phyloP scores from a whole-genome alignment of 2,888 invertebrate species.

The Drosophila demipolita region DNA sequence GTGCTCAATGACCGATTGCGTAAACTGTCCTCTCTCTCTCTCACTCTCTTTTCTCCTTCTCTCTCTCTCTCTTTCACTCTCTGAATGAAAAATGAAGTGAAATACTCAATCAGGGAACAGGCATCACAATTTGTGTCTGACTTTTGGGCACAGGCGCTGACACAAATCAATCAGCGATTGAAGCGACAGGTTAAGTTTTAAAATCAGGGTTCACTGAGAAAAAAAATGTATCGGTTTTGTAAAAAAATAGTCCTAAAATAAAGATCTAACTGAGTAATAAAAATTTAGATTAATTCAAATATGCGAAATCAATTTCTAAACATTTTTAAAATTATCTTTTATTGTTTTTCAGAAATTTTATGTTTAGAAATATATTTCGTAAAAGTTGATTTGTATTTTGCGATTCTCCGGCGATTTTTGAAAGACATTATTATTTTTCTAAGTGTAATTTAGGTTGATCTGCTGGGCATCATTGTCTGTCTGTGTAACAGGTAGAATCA shows the following conservation, averaged over 20 bases:
- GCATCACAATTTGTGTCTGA: constrained; percentile 53
- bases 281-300: no score
- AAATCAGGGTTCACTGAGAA: background rate
- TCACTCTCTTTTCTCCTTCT: rapidly evolving
- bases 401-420: background rate
- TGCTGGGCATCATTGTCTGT: background rate
- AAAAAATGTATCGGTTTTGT: background rate
- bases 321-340: no score
- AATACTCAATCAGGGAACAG: constrained; percentile 55
- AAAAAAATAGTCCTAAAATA: no score
- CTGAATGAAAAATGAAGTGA: constrained; percentile 67
- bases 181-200: constrained; percentile 11
- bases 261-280: background rate
- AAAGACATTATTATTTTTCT: background rate
- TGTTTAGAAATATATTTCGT: background rate
- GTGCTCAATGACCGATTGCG: constrained; percentile 52
- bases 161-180: constrained; percentile 71
- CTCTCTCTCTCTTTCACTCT: background rate
- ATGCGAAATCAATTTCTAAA: no score
- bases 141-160: constrained; percentile 59
- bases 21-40: constrained; percentile 26
- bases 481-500: constrained; percentile 45
- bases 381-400: background rate
- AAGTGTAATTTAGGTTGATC: background rate
- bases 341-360: no score